A percentile compares a stretch with the other conserved stretches of the same genome.
These are phyloP conservation scores for Zenarchopterus dispar DNA, from an alignment of 2,797 vertebrate genomes.

Conservation along the genomic window DNA sequence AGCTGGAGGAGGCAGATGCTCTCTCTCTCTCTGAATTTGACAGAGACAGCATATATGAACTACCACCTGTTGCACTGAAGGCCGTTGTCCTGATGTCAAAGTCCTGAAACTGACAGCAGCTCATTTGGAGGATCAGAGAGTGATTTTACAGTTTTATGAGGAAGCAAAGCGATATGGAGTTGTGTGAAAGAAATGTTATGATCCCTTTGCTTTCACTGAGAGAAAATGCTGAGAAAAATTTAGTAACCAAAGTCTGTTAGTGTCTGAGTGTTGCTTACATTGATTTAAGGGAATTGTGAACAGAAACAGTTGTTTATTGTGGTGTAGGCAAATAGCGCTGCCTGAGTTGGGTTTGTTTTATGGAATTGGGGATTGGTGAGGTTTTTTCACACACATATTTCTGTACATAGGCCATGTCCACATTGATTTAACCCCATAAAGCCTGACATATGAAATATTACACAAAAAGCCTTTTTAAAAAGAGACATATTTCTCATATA, in stretches of 20 bases:
- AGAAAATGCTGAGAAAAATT: constrained; percentile 19
- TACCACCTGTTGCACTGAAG: constrained; percentile 50
- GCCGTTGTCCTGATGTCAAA: constrained; percentile 17
- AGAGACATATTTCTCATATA: no score
- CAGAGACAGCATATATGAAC: constrained; percentile 31
- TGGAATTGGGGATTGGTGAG: no score
- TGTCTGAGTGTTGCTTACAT: no score
- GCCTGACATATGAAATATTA: no score
- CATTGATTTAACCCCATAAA: no score
- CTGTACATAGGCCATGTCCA: no score
- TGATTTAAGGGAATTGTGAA: no score
- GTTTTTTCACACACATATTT: no score
- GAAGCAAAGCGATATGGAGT: not conserved
- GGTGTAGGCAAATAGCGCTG: no score
- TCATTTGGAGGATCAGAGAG: not conserved
- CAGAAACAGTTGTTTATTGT: no score
- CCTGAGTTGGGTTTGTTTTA: no score
- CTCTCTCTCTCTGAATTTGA: constrained; percentile 27
- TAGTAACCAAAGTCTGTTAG: constrained; percentile 20
- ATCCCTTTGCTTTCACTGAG: constrained; percentile 11
- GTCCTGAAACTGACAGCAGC: constrained; percentile 17
- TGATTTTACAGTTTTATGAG: not conserved
- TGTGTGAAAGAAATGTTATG: not conserved
- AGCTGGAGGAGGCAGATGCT: constrained; percentile 62
- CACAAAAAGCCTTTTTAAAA: no score